phyloP scores from a whole-genome alignment of 2,888 invertebrate genomes.

The Perizoma affinitatum region DNA sequence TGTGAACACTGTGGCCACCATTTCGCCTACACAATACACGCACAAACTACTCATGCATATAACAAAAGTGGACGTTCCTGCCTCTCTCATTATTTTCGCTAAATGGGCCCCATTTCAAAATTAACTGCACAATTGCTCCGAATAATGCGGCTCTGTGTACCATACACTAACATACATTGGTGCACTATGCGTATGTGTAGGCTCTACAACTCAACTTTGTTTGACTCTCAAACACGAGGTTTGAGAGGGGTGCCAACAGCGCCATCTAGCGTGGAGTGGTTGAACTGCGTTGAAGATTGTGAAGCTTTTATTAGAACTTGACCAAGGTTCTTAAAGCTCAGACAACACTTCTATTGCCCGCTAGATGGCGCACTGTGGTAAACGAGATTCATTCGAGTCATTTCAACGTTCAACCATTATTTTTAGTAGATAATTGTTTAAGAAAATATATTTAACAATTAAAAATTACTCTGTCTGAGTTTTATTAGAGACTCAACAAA shows the following conservation, averaged over 20 bases:
- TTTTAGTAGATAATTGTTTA: too few relatives aligned
- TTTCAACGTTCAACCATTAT: too few relatives aligned
- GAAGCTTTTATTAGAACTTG: background rate
- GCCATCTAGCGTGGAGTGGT: constrained; percentile 59
- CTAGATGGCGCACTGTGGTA: constrained; percentile 51
- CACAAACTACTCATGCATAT: constrained; percentile 51
- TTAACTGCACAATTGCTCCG: constrained; percentile 78
- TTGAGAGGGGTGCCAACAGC: constrained; percentile 26
- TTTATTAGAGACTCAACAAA: too few relatives aligned
- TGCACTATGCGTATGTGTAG: constrained; percentile 6
- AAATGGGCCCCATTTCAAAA: constrained; percentile 76
- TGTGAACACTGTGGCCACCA: constrained; percentile 45
- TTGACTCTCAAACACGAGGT: background rate
- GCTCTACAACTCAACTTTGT: background rate
- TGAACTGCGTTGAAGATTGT: constrained; percentile 31
- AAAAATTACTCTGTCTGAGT: too few relatives aligned
- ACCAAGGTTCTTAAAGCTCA: constrained; percentile 4
- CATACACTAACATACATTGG: constrained; percentile 18
- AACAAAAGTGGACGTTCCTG: constrained; percentile 59
- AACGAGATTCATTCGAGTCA: background rate
- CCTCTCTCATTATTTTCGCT: constrained; percentile 70
- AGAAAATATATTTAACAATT: too few relatives aligned
- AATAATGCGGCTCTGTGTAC: constrained; percentile 62
- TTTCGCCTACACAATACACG: constrained; percentile 43
- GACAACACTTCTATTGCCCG: constrained; percentile 37